These are phyloP conservation scores for Pomatostomus ruficeps DNA, from an alignment of 2,113 vertebrate genomes.

Conservation along the genomic window DNA sequence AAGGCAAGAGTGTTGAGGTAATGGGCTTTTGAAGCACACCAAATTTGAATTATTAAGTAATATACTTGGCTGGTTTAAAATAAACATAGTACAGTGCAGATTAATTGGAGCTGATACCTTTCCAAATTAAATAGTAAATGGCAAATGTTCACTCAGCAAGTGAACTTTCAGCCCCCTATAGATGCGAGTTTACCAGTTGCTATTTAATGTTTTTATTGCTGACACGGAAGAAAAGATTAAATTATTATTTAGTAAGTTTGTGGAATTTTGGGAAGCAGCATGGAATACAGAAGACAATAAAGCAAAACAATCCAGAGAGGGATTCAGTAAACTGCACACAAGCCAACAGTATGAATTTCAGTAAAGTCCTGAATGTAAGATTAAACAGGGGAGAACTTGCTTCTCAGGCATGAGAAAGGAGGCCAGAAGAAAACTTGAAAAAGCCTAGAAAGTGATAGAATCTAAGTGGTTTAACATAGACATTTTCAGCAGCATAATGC, in stretches of 20 bases:
- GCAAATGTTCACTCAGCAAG: background rate
- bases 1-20: background rate
- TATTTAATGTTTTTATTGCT: background rate
- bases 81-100: background rate
- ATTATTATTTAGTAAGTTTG: background rate
- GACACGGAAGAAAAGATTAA: background rate
- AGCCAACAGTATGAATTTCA: background rate
- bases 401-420: background rate
- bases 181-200: background rate
- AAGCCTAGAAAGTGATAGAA: background rate
- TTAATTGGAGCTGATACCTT: background rate
- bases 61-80: background rate
- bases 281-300: background rate
- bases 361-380: background rate
- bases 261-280: background rate
- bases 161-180: background rate
- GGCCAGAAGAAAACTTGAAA: background rate
- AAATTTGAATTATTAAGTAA: background rate
- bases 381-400: background rate
- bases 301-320: background rate
- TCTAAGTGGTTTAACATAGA: background rate
- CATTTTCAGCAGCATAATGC: background rate
- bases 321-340: background rate
- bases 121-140: background rate
- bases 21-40: background rate